Evolutionary conservation across 1,140 invertebrate species (phyloP).

Genomic region (Sitophilus oryzae): DNA sequence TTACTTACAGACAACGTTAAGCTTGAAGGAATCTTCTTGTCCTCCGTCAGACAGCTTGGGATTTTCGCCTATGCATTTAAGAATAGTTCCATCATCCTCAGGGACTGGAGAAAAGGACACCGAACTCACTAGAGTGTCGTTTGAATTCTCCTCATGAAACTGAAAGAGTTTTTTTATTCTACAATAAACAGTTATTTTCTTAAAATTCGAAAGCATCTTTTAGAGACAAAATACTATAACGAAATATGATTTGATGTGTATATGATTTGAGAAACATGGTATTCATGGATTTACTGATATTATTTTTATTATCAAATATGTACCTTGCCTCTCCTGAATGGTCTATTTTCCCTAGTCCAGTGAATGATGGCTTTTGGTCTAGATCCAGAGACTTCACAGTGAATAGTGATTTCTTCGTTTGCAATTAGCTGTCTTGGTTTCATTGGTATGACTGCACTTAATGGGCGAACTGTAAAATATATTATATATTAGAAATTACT

Average conservation of each 20-base stretch:
- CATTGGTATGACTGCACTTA: constrained; percentile 64
- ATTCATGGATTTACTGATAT: no score
- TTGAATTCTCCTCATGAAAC: constrained; percentile 61
- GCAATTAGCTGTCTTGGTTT: constrained; percentile 71
- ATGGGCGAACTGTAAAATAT: constrained; percentile 62
- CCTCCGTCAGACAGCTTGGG: constrained; percentile 62
- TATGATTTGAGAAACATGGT: no score
- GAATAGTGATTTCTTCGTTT: constrained; percentile 67
- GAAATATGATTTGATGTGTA: neutral
- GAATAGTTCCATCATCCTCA: constrained; percentile 72
- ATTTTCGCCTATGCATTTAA: constrained; percentile 83
- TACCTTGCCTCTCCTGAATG: constrained; percentile 64
- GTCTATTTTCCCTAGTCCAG: constrained; percentile 73
- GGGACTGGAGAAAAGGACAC: constrained; percentile 72
- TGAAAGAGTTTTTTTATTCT: constrained; percentile 39
- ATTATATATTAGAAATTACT: neutral
- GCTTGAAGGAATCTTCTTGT: constrained; percentile 70
- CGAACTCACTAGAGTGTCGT: constrained; percentile 68
- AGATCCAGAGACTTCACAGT: constrained; percentile 75
- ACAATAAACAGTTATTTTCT: neutral
- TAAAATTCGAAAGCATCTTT: no score
- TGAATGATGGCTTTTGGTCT: constrained; percentile 73
- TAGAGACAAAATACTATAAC: neutral
- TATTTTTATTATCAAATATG: no score
- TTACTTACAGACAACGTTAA: constrained; percentile 84